These are phyloP conservation scores for Chaetura pelagica DNA, from an alignment of 2,113 vertebrate species.

Conservation along the genomic window DNA sequence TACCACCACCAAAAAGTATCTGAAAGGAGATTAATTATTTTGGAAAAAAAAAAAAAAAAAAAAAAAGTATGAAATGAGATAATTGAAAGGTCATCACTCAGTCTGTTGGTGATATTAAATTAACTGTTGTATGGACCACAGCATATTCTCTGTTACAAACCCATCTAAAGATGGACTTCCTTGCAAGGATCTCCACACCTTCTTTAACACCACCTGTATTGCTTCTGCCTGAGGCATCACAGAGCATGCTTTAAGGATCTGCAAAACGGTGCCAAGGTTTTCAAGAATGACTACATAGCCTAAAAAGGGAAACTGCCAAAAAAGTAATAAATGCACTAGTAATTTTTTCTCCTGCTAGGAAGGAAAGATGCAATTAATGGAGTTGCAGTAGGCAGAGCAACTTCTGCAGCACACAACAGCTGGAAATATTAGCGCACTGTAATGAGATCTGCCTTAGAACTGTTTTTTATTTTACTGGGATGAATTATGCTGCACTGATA, in stretches of 20 bases:
- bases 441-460: not conserved
- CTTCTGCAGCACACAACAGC: not conserved
- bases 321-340: not conserved
- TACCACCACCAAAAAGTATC: not conserved
- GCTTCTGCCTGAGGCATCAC: not conserved
- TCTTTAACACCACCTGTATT: not conserved
- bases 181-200: not conserved
- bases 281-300: not conserved
- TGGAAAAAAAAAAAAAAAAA: not conserved
- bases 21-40: not conserved
- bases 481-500: not conserved
- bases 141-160: not conserved
- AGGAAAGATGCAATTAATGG: not conserved
- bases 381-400: not conserved
- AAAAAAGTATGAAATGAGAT: not conserved
- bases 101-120: not conserved
- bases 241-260: not conserved
- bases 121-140: not conserved
- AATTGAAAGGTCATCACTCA: not conserved
- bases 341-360: not conserved
- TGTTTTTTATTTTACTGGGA: not conserved
- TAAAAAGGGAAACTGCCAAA: not conserved
- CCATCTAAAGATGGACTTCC: not conserved
- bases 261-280: not conserved
- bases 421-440: not conserved